Evolutionary conservation across 2,797 vertebrate species (phyloP), one percentile per base, ranked within the genome.

Genomic region (Monodelphis domestica): DNA sequence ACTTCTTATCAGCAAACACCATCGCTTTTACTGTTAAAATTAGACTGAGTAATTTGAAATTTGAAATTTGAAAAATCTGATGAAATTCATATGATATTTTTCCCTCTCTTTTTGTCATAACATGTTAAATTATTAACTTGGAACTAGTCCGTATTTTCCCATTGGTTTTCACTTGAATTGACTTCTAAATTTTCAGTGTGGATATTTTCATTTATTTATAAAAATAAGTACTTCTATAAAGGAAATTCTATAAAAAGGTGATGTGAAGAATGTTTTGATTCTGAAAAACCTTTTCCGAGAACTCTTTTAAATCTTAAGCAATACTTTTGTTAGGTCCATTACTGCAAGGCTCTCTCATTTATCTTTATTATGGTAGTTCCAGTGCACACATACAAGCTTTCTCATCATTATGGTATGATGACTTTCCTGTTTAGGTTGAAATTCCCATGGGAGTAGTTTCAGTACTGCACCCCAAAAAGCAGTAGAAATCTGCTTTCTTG

Each of bases 101-200:
- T 52, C 50, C 29, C 15, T 53, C 28, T 53, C 87, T 91, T 92
- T 92, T 84, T 91, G 94, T 91, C 50, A 50, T 91, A 15, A 4
- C n/a, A 50, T 91, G 38, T 88, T 92, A 91, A 92, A 53, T 59
- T 88, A 93, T 91, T 53, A 54, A 11, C 94, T 96, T 90, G 10
- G n/a, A 84, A 56, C 87, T 0, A 52, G n/a, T 5, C 5, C 84
- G 30, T 90, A n/a, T 5, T 56, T 94, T 91, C 91, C 21, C 55
- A 26, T 15, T 63, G 91, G 88, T 94, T 93, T 87, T 1, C n/a
- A 52, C 33, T 89, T 63, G 63, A 88, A 55, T n/a, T 91, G 54
- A 89, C 70, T 92, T 95, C 89, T 94, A 92, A 90, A 51, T 88
- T 63, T 38, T 84, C 95, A 90, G 94, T 5, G 84, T 93, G 11